Conservation (phyloP, 2,113 vertebrate genomes). For the Gorsachius goisagi region DNA sequence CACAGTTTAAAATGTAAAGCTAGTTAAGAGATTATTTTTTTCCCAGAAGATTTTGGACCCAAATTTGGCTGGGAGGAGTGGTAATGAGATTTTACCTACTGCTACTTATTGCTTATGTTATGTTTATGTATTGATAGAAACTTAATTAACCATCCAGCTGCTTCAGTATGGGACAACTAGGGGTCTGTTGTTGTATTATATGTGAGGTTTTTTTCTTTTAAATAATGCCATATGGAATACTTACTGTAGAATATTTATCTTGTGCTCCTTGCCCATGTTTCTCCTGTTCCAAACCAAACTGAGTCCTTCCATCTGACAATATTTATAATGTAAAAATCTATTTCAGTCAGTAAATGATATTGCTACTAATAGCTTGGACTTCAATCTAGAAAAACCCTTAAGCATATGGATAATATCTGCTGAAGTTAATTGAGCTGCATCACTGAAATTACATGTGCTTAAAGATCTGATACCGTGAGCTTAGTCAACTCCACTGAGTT, state of each 20-base stretch:
- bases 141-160: neutral
- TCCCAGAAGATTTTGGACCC: neutral
- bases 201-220: neutral
- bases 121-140: neutral
- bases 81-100: neutral
- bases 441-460: neutral
- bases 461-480: neutral
- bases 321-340: neutral
- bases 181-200: neutral
- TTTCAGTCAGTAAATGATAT: constrained; percentile 13
- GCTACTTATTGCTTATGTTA: fast-evolving
- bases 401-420: constrained; percentile 39
- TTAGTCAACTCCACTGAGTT: neutral
- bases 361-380: constrained; percentile 10
- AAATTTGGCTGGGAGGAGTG: neutral
- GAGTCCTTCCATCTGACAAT: neutral
- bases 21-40: neutral
- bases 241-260: neutral
- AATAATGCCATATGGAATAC: neutral
- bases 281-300: neutral
- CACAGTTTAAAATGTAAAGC: neutral
- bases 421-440: constrained; percentile 40
- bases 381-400: neutral
- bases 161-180: neutral
- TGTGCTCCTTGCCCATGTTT: neutral